Evolutionary conservation across 2,797 vertebrate genomes (phyloP), one percentile per base, ranked within the genome.

Genomic region (Enteromius unitaeniatus): DNA sequence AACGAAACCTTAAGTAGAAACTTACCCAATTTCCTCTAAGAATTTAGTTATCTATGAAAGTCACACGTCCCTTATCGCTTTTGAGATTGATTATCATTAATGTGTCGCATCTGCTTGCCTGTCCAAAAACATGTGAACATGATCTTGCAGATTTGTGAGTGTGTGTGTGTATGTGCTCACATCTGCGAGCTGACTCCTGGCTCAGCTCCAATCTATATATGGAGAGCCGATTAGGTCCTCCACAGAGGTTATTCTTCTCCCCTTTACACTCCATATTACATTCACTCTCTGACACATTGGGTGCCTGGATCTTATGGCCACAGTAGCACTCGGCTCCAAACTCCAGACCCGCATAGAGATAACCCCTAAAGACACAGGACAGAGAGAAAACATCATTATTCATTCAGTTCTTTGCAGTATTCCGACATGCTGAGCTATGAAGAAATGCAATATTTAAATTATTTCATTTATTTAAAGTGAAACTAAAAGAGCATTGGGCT

Each of bases 251-350:
- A 92, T 89, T 95, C 85, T 93, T 93, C 89, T 99, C 97, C 0
- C 98, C 98, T 86, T 98, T 99, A 88, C 98, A 99, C 19, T 95
- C 95, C 97, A 99, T 99, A 91, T 95, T 96, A 90, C 98, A 99
- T 86, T 99, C 96, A 0, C 92, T 89, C 55, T 98, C 96, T 0
- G 97, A 97, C 86, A 92, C 92, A 0, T 98, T 99, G 0, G 91
- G 26, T 0, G 96, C 96, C 93, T 99, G 97, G 91, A 99, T 96
- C 93, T 96, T 98, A 94, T 99, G 98, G 42, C 98, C 97, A 0
- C 98, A 99, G 95, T 97, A 99, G 89, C 98, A 99, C 90, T 99
- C 98, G 0, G 97, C 97, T 0, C 98, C 98, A 0, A 99, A 99
- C 91, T 99, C 98, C 93, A 99, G 93, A 72, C 98, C 98, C 0